A percentile compares a stretch with the other conserved stretches of the same genome.
Conservation (phyloP, 2,888 invertebrate genomes). For the Drosophila sordidapex region DNA sequence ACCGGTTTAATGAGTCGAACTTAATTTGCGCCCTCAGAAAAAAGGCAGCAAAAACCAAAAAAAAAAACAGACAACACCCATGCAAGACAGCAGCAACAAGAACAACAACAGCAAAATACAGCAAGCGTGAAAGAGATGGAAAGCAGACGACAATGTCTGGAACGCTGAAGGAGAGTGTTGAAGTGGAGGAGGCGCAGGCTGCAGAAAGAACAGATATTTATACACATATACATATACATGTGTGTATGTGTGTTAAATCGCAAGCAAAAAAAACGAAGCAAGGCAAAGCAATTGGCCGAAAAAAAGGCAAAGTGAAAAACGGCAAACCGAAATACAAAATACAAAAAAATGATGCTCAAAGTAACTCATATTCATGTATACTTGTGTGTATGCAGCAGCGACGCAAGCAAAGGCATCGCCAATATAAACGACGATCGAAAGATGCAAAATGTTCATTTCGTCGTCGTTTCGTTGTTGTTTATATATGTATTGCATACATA, state of each 20-base stretch:
- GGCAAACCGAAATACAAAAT: slow-evolving; percentile 60
- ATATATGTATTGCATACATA: slow-evolving; percentile 41
- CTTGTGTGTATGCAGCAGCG: slow-evolving; percentile 34
- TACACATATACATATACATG: slow-evolving; percentile 8
- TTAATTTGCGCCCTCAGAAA: slow-evolving; percentile 74
- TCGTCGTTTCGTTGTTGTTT: slow-evolving; percentile 64
- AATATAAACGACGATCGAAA: slow-evolving; percentile 78
- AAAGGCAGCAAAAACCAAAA: slow-evolving; percentile 30
- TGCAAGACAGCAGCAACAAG: slow-evolving; percentile 26
- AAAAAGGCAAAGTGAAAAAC: slow-evolving; percentile 49
- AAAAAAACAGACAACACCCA: slow-evolving; percentile 58
- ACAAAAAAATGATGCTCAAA: slow-evolving; percentile 63
- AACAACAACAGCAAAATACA: slow-evolving; percentile 25
- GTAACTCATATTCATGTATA: slow-evolving; percentile 66
- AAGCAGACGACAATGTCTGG: slow-evolving; percentile 58
- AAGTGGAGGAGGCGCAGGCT: slow-evolving; percentile 49
- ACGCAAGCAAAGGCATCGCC: slow-evolving; percentile 45
- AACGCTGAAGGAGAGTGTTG: slow-evolving; percentile 36
- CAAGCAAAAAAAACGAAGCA: slow-evolving; percentile 51
- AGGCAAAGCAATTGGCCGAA: slow-evolving; percentile 47
- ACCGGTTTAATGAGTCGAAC: slow-evolving; percentile 78
- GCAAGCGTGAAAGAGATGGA: slow-evolving; percentile 26
- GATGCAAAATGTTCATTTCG: slow-evolving; percentile 80
- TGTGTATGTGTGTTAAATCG: slow-evolving; percentile 55
- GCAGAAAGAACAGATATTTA: slow-evolving; percentile 61